These are phyloP conservation scores for Deroplatys truncata DNA, from an alignment of 2,888 invertebrate genomes.

Conservation along the genomic window DNA sequence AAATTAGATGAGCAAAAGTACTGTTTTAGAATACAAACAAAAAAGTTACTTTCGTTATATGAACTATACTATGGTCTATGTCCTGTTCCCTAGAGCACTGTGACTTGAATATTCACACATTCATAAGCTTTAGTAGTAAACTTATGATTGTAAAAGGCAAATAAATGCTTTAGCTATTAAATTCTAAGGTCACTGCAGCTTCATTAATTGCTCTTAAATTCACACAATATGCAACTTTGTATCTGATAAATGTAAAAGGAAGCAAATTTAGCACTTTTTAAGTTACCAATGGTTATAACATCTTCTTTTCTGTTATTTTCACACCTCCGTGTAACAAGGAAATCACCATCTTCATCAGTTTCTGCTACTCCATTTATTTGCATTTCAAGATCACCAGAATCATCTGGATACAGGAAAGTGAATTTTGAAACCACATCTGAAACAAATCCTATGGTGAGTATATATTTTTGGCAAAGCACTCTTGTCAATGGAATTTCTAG, in stretches of 20 bases:
- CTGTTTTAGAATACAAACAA: background rate
- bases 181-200: too few relatives aligned
- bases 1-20: conserved; percentile 33
- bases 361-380: conserved; percentile 35
- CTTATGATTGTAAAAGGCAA: too few relatives aligned
- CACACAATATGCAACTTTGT: too few relatives aligned
- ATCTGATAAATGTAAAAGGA: too few relatives aligned
- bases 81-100: too few relatives aligned
- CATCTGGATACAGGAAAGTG: conserved; percentile 56
- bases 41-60: background rate
- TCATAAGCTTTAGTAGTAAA: too few relatives aligned
- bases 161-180: too few relatives aligned
- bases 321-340: conserved; percentile 51
- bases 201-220: too few relatives aligned
- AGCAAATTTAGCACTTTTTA: background rate
- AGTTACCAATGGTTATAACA: conserved; percentile 60
- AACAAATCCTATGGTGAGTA: conserved; percentile 23
- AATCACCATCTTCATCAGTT: conserved; percentile 68
- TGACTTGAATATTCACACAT: too few relatives aligned
- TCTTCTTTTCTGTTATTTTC: conserved; percentile 41
- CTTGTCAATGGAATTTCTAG: background rate
- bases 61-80: too few relatives aligned
- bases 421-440: conserved; percentile 70
- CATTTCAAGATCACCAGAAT: conserved; percentile 37
- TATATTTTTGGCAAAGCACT: conserved; percentile 17